phyloP scores from a whole-genome alignment of 2,797 vertebrate species.

The Perdix hodgsoniae region DNA sequence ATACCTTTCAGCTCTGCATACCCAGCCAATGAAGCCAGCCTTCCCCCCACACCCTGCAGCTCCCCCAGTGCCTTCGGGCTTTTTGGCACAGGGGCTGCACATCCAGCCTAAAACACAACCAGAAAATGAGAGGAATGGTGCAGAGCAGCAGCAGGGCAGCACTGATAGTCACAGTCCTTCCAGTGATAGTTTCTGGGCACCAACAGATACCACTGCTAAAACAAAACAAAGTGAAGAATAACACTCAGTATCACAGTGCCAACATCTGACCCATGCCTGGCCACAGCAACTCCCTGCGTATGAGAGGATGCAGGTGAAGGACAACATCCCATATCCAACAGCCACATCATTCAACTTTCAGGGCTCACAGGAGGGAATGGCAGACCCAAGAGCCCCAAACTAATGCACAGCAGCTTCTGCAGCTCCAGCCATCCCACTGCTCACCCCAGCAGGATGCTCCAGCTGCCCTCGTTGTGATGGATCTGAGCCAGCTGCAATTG shows the following conservation, averaged over 20 bases:
- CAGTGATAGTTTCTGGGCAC: background rate
- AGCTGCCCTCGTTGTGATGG: background rate
- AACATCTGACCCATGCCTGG: background rate
- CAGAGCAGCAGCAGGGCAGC: background rate
- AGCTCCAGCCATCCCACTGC: conserved; percentile 11
- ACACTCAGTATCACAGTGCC: background rate
- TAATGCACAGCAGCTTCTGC: conserved; percentile 22
- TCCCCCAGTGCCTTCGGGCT: background rate
- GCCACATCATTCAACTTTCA: conserved; percentile 30
- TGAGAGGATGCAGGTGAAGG: background rate
- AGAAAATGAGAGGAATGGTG: background rate
- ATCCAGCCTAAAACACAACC: background rate
- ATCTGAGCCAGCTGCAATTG: background rate
- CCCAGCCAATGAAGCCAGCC: background rate
- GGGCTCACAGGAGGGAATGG: conserved; percentile 40
- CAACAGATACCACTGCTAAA: background rate
- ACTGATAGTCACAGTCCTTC: background rate
- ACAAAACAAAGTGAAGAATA: background rate
- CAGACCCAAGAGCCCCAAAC: conserved; percentile 29
- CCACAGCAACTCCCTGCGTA: background rate
- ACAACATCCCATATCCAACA: conserved; percentile 8
- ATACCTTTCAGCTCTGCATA: background rate
- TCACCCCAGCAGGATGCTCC: background rate
- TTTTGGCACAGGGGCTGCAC: background rate
- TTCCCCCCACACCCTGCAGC: background rate